phyloP scores from a whole-genome alignment of 2,888 invertebrate genomes.

The Nemotelus pantherinus region DNA sequence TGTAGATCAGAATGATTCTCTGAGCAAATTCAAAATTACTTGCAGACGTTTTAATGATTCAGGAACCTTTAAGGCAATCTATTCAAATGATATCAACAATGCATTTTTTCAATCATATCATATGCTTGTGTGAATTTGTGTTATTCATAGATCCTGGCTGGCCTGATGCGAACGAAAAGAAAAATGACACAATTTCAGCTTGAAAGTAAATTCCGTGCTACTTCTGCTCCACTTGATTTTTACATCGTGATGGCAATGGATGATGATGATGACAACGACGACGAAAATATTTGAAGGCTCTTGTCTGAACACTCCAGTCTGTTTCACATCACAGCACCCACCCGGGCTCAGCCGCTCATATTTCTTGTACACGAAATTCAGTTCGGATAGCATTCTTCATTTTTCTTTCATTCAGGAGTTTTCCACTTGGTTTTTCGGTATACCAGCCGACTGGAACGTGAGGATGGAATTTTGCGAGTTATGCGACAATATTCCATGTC shows the following conservation, averaged over 20 bases:
- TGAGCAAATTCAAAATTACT: too few species aligned
- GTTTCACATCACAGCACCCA: too few species aligned
- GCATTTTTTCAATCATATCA: too few species aligned
- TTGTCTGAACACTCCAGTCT: too few species aligned
- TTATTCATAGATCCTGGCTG: not conserved
- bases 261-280: too few species aligned
- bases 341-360: too few species aligned
- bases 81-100: too few species aligned
- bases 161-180: not conserved
- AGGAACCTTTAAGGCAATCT: too few species aligned
- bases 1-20: too few species aligned
- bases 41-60: too few species aligned
- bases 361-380: not conserved
- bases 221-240: conserved; percentile 40
- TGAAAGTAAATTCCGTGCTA: conserved; percentile 46
- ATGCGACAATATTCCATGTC: conserved; percentile 50
- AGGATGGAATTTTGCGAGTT: conserved; percentile 50
- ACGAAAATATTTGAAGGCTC: too few species aligned
- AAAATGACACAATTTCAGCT: conserved; percentile 37
- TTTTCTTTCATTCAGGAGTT: conserved; percentile 4
- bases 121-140: too few species aligned
- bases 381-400: conserved; percentile 37
- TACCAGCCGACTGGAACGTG: conserved; percentile 36
- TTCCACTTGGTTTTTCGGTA: conserved; percentile 6
- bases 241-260: conserved; percentile 33